These are phyloP conservation scores for Periophthalmus magnuspinnatus DNA, from an alignment of 2,797 vertebrate genomes.

Conservation along the genomic window DNA sequence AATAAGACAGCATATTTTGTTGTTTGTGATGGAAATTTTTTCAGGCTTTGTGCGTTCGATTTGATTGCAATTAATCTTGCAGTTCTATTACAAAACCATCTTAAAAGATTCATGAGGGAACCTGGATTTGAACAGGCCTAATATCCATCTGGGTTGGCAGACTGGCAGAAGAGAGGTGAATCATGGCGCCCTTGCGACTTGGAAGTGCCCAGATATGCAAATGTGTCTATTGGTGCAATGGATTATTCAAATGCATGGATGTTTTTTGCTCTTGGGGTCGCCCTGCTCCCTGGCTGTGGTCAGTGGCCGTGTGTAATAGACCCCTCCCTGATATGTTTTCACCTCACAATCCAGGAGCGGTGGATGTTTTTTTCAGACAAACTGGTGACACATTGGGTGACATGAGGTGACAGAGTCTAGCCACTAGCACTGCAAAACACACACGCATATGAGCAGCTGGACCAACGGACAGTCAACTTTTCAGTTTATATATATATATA, in stretches of 20 bases:
- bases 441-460: slow-evolving; percentile 33
- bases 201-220: slow-evolving; percentile 67
- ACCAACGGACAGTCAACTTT: slow-evolving; percentile 29
- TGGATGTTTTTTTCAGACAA: slow-evolving; percentile 20
- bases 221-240: slow-evolving; percentile 59
- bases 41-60: too few relatives aligned
- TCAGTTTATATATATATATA: too few relatives aligned
- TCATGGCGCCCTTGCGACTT: slow-evolving; percentile 64
- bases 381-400: slow-evolving; percentile 40
- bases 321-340: slow-evolving; percentile 24
- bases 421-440: slow-evolving; percentile 29
- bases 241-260: slow-evolving; percentile 68
- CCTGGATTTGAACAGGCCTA: slow-evolving; percentile 58
- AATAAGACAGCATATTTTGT: too few relatives aligned
- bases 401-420: slow-evolving; percentile 44
- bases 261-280: slow-evolving; percentile 56
- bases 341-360: slow-evolving; percentile 2
- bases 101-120: slow-evolving; percentile 63
- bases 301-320: slow-evolving; percentile 58
- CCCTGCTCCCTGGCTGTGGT: slow-evolving; percentile 47
- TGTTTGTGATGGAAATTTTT: too few relatives aligned
- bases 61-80: too few relatives aligned
- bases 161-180: slow-evolving; percentile 55
- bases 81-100: slow-evolving; percentile 35
- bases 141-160: slow-evolving; percentile 52